phyloP scores from a whole-genome alignment of 2,113 vertebrate genomes.

The Smithornis capensis region DNA sequence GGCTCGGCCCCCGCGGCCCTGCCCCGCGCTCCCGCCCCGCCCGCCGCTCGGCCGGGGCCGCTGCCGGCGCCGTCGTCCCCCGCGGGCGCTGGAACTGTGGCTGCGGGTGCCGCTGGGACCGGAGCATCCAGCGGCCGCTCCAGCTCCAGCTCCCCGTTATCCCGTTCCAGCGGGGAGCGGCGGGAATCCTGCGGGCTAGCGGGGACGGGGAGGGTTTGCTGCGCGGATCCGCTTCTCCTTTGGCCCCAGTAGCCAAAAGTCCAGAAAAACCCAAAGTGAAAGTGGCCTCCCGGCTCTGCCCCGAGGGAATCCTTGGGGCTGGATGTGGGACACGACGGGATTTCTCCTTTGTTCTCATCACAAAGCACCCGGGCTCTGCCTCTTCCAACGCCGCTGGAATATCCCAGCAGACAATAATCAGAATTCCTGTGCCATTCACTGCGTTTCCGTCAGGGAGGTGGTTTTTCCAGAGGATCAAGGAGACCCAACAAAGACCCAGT shows the following conservation, averaged over 20 bases:
- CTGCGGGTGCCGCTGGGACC: not conserved
- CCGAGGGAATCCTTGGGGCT: not conserved
- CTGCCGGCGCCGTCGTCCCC: not conserved
- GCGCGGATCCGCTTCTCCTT: not conserved
- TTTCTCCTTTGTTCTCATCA: not conserved
- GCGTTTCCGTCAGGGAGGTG: not conserved
- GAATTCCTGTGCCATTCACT: not conserved
- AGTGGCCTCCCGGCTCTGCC: accelerated
- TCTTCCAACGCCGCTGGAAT: accelerated
- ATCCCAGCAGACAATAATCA: not conserved
- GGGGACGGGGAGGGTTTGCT: not conserved
- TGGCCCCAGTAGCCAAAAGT: not conserved
- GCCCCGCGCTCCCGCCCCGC: not conserved
- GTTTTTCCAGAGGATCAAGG: not conserved
- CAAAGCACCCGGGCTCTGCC: not conserved
- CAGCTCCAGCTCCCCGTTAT: not conserved
- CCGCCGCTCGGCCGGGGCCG: not conserved
- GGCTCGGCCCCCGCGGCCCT: too few relatives aligned
- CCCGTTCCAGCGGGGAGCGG: not conserved
- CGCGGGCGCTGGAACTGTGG: accelerated
- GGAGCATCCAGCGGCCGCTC: accelerated
- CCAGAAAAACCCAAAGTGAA: accelerated
- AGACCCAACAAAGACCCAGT: not conserved
- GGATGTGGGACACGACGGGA: not conserved
- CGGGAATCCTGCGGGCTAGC: not conserved